Base-by-base conservation (phyloP, 2,888 invertebrate species). In the Tetanocera ferruginea region DNA sequence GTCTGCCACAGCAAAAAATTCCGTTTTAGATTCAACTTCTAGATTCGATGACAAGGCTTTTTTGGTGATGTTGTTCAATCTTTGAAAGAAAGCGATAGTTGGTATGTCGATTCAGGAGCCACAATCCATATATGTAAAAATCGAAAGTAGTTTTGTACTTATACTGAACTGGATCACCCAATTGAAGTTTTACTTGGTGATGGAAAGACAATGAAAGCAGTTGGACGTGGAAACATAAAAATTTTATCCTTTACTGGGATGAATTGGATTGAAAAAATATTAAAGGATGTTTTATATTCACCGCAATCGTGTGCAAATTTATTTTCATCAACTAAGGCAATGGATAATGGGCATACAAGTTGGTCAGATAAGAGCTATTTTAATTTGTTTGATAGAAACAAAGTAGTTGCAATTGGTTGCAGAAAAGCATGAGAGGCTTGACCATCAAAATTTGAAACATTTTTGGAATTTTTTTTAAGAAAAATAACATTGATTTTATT, bases 101-200 rank as follows among this genome's bases (percentile, higher is more conserved):
- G 82, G 83, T 77, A 71, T 73, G 60, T 80, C 14, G 82, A 80
- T 57, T 70, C 60, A 70, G 62, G 57, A 55, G 55, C 55, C 5
- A 55, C 19, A 19, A 23, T 8, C 23, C 55, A 55, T 9, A 55
- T 55, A 3, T 55, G 55, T 55, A n/a, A 55, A 8, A 5, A 5
- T 19, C 55, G 55, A 19, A 19, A 55, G 3, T 55, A 19, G 55
- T 55, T 55, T 55, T n/a, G 1, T 6, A 55, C 1, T 19, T 55
- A 8, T 11, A 19, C 19, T 5, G 23, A 55, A 55, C 6, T 55
- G 14, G 43, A 43, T 1, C 11, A 43, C 2, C 23, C 55, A 19
- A 9, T 55, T 23, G 19, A 55, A 19, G 55, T 34, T 11, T 23
- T 17, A 19, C 37, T 43, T 67, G 76, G 62, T 69, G 37, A 69